A percentile compares a stretch with the other conserved stretches of the same genome.
phyloP scores from a whole-genome alignment of 2,888 invertebrate species.

The Torymus texanus region DNA sequence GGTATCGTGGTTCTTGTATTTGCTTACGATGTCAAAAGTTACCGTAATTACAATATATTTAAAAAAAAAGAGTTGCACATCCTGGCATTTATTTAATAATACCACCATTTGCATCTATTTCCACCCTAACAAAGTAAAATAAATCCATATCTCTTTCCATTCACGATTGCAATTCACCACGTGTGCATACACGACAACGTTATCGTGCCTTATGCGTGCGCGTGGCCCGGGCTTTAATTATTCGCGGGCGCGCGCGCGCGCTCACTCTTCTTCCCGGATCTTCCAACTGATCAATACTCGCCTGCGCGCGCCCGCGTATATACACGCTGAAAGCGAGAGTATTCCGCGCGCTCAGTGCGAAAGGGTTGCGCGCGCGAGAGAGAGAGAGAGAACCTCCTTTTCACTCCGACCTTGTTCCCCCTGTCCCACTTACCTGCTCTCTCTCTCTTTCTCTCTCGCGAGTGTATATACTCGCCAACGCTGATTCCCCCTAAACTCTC shows the following conservation, averaged over 20 bases:
- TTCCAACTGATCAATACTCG: slow-evolving; percentile 33
- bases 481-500: slow-evolving; percentile 11
- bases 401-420: slow-evolving; percentile 52
- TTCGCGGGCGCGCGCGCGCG: neutral
- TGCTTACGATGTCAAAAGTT: too few species aligned
- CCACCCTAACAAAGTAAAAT: too few species aligned
- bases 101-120: too few species aligned
- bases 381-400: slow-evolving; percentile 19
- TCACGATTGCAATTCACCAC: too few species aligned
- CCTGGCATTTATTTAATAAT: too few species aligned
- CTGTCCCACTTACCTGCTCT: slow-evolving; percentile 46
- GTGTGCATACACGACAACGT: too few species aligned
- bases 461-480: neutral
- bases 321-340: slow-evolving; percentile 50
- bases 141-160: too few species aligned
- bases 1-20: too few species aligned
- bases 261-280: slow-evolving; percentile 21
- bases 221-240: slow-evolving; percentile 20
- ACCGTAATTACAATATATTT: too few species aligned
- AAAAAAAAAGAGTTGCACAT: too few species aligned
- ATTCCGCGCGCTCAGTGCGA: slow-evolving; percentile 21
- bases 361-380: slow-evolving; percentile 29
- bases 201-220: neutral
- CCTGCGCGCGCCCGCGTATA: neutral
- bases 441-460: too few species aligned